Conservation (phyloP, 2,888 invertebrate species). For the Ormia ochracea region DNA sequence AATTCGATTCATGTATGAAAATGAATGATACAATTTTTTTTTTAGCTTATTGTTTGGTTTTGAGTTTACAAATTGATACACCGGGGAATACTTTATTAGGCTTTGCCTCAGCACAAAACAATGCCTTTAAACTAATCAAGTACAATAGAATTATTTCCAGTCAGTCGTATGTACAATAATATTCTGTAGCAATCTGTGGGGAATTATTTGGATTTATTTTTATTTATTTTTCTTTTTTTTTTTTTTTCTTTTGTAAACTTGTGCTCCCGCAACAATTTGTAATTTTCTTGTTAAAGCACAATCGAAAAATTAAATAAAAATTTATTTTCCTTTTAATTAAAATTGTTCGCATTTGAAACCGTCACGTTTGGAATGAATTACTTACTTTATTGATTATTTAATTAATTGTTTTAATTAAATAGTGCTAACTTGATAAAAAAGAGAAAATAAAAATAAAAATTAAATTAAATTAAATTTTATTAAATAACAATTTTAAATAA, state of each 20-base stretch:
- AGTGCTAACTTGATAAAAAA: too few relatives aligned
- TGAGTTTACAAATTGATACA: slow-evolving; percentile 60
- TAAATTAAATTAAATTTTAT: too few relatives aligned
- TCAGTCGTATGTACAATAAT: background rate
- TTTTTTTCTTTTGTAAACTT: background rate
- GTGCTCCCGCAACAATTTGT: background rate
- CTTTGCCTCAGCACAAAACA: slow-evolving; percentile 39
- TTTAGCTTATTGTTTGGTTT: slow-evolving; percentile 29
- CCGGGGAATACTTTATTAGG: slow-evolving; percentile 61
- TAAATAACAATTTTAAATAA: too few relatives aligned
- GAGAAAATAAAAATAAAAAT: too few relatives aligned
- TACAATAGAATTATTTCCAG: background rate
- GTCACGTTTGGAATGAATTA: too few relatives aligned
- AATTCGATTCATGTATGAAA: background rate
- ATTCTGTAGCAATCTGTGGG: background rate
- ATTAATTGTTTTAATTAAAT: too few relatives aligned
- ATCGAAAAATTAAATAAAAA: too few relatives aligned
- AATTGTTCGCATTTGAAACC: too few relatives aligned
- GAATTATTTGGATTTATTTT: background rate
- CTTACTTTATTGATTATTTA: too few relatives aligned
- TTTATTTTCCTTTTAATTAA: too few relatives aligned
- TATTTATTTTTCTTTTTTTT: too few relatives aligned
- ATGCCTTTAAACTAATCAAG: background rate
- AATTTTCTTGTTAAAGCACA: too few relatives aligned
- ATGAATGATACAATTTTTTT: background rate